Base-by-base conservation (phyloP, 2,888 invertebrate species). In the Spisula subtruncata region DNA sequence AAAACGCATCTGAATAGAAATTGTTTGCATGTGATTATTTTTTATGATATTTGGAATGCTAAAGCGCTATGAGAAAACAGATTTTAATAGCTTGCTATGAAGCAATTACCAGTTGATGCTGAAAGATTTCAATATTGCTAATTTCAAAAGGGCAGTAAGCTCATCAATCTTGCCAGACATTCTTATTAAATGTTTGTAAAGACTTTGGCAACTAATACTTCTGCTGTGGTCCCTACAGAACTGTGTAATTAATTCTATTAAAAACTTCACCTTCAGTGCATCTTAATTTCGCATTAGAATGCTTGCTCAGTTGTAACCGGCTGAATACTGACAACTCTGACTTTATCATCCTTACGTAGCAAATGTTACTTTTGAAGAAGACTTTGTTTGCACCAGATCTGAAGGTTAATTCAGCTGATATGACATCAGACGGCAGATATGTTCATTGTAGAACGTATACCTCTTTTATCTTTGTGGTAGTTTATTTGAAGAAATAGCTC, bases 161-260 rank as follows among this genome's bases (percentile, higher is more conserved):
- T 71, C 16, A 71, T 71, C 71, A 71, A 71, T 71, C 71, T 71
- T 71, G 32, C 12, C 16, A 71, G 71, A 71, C 71, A 32, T 32
- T 71, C 71, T 71, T 71, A 71, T 71, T 71, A 71, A 71, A 71
- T 71, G 71, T 71, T 71, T 71, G 71, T 16, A 71, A 71, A 71
- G 12, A 71, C 71, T 29, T 29, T 29, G 32, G 32, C 71, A 71
- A 71, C 32, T 71, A 71, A 71, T 71, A 10, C 32, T 4, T 71
- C 71, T 16, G 10, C 0, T 8, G 71, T 8, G 10, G 29, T 71
- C 32, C 71, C 71, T 32, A 32, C 32, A 71, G 71, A 18, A n/a
- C 0, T 71, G 10, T 32, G 32, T 71, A 29, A 32, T 71, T 71
- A 71, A 71, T 71, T 71, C 71, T 71, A 32, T 29, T 32, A 32